Base-by-base conservation (phyloP, 2,797 vertebrate species). In the Taenioides sp. region DNA sequence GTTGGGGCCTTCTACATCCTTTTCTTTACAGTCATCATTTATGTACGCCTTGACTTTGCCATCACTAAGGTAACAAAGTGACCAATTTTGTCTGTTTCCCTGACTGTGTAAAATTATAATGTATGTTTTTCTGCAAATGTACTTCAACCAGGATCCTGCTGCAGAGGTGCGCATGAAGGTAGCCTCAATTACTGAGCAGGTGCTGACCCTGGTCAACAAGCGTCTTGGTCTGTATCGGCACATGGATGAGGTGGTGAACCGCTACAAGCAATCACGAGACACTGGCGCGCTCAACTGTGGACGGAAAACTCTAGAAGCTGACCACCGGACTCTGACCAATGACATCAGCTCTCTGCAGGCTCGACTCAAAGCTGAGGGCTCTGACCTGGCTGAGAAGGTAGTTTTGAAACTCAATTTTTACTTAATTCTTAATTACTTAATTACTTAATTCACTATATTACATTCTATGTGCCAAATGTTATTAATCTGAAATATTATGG, bases 141-240 rank as follows among this genome's bases (percentile, higher is more conserved):
- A 14, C 3, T 68, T 23, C 47, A 4, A 52, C 37, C 80, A 99
- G 98, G 98, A 99, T 79, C 98, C 98, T 2, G 98, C 97, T 0
- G 97, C 96, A 2, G 98, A 99, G 89, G 97, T 98, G 61, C 95
- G 96, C 58, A 99, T 99, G 98, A 99, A 99, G 90, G 98, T 98
- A 79, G 97, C 98, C 20, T 99, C 98, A 80, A 98, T 99, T 90
- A 99, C 96, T 0, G 98, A 99, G 91, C 98, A 99, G 89, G 96
- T 98, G 70, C 92, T 99, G 71, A 98, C 97, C 59, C 91, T 98
- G 81, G 98, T 99, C 77, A 99, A 99, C 92, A 98, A 96, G 88
- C 95, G 98, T 0, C 90, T 99, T 17, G 97, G 97, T 66, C 94
- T 98, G 77, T 99, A 98, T 89, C 95, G 98, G 7, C 96, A 98